A percentile compares a stretch with the other conserved stretches of the same genome.
Evolutionary conservation across 2,888 invertebrate species (phyloP).

Genomic region (Melanchra persicariae): DNA sequence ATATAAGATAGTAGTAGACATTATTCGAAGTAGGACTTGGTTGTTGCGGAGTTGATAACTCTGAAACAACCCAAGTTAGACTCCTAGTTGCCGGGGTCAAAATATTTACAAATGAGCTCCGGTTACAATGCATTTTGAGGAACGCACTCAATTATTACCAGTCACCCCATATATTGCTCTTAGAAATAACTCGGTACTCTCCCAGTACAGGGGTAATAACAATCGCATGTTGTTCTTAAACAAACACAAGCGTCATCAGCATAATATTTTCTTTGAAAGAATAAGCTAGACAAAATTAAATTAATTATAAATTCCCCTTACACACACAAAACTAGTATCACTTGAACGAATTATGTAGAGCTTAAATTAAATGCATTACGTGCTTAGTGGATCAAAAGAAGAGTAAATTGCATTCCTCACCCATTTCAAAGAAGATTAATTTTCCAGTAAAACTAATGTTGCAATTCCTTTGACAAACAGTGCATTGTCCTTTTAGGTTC

Average conservation of each 20-base stretch:
- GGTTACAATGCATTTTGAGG: no score
- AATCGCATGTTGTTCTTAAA: neutral
- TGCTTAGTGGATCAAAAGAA: constrained; percentile 11
- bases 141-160: no score
- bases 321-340: neutral
- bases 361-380: constrained; percentile 9
- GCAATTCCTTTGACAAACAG: constrained; percentile 5
- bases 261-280: neutral
- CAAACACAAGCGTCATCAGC: neutral
- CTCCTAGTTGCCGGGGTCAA: no score
- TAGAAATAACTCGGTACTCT: no score
- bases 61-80: no score
- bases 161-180: no score
- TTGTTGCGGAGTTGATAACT: no score
- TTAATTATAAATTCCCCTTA: neutral
- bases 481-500: constrained; percentile 24
- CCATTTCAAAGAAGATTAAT: constrained; percentile 27
- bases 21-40: no score
- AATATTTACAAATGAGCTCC: no score
- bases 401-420: constrained; percentile 4
- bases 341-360: constrained; percentile 1
- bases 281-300: neutral
- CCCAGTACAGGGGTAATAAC: no score
- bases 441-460: constrained; percentile 9
- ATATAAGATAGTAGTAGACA: no score